Base-by-base conservation (phyloP, 2,888 invertebrate genomes). In the Branchipolynoe longqiensis region DNA sequence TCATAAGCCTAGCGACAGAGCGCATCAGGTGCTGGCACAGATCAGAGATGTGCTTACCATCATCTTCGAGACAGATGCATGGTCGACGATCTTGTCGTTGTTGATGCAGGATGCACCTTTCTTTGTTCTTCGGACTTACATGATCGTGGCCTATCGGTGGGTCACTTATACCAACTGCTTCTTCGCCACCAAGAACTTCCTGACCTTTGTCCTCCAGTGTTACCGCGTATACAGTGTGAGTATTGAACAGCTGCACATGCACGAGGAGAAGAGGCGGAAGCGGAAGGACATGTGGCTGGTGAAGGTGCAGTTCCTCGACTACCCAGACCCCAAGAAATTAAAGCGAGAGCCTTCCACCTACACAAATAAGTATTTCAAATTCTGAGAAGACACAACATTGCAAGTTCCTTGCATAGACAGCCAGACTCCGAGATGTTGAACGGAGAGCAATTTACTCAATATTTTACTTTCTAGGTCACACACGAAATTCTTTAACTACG, bases 141-240 rank as follows among this genome's bases (percentile, higher is more conserved):
- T 85, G 18, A 85, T 87, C 38, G 31, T 87, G 48, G 84, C 81
- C 91, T 97, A 97, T 93, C 95, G 96, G 88, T 97, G 98, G 62
- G 96, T 97, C 89, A 97, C 96, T 90, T 98, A 98, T 91, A 97
- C 98, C 96, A 98, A 98, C 93, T 97, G 97, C 41, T 98, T 98
- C 94, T 98, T 98, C 94, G 97, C 97, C 0, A 97, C 97, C 94
- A 96, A 97, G 94, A 97, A 97, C 90, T 96, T 96, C 0, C 93
- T 97, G 93, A 97, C 98, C 25, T 97, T 98, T 87, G 93, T 97
- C 0, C 95, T 98, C 0, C 97, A 97, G 93, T 94, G 97, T 85
- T 97, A 97, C 91, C 94, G 97, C 6, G 94, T 97, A 0, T 96
- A 88, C 54, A 89, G 90, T 22, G 81, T 91, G 28, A 82, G 69